phyloP scores from a whole-genome alignment of 2,113 vertebrate genomes.

The Drymodes brunneopygia region DNA sequence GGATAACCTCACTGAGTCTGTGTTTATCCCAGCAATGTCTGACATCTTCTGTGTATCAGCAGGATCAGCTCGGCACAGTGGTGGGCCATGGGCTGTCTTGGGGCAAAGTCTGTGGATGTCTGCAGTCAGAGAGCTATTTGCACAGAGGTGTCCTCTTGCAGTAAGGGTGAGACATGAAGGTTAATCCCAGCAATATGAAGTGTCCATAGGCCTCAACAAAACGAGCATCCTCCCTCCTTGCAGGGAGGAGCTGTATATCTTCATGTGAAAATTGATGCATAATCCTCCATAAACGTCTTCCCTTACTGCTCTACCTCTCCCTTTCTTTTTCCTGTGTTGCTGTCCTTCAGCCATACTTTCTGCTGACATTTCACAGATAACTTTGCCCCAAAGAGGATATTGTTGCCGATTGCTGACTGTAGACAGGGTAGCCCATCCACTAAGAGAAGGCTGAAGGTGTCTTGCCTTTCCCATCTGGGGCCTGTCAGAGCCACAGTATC shows the following conservation, averaged over 20 bases:
- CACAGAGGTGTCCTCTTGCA: neutral
- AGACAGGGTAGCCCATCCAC: neutral
- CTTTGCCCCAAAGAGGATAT: neutral
- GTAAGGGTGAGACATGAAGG: neutral
- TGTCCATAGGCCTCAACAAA: neutral
- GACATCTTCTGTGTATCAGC: neutral
- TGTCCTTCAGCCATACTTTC: neutral
- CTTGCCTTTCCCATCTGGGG: neutral
- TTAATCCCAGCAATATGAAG: neutral
- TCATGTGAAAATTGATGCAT: neutral
- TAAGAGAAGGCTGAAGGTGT: neutral
- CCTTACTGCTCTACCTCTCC: neutral
- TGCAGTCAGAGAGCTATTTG: neutral
- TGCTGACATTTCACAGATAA: neutral
- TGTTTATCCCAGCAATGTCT: neutral
- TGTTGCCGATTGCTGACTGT: neutral
- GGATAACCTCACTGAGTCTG: neutral
- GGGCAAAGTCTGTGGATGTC: neutral
- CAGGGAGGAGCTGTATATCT: accelerated
- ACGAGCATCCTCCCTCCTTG: neutral
- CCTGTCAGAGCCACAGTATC: neutral
- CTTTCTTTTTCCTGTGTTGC: neutral
- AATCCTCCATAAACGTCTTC: neutral
- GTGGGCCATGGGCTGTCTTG: neutral
- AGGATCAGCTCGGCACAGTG: neutral